Percentiles rank a stretch among this genome's conserved stretches.
phyloP scores from a whole-genome alignment of 2,888 invertebrate species.

The Zygogramma bicolorata region DNA sequence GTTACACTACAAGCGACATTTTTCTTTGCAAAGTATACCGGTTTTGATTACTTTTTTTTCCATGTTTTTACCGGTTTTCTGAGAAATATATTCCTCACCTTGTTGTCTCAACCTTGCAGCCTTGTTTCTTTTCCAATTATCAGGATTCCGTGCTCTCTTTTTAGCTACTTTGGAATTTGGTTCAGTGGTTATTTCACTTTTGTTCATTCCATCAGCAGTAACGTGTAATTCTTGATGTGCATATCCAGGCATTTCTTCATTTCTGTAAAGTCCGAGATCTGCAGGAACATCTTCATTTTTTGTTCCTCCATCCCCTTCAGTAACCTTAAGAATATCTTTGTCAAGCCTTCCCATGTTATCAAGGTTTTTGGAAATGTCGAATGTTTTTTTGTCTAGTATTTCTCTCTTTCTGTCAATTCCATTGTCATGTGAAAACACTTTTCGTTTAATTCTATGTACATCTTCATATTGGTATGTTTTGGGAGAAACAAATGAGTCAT shows the following conservation, averaged over 20 bases:
- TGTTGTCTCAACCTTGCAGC: background rate
- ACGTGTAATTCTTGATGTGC: background rate
- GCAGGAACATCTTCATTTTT: background rate
- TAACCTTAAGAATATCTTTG: background rate
- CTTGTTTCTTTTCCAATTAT: background rate
- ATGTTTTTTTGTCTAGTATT: background rate
- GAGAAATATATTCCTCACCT: background rate
- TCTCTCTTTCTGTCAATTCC: too few species aligned
- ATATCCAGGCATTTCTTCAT: too few species aligned
- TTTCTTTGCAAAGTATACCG: background rate
- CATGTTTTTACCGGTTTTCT: background rate
- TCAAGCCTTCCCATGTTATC: background rate
- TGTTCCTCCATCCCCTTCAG: background rate
- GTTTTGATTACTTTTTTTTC: background rate
- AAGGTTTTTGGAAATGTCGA: background rate
- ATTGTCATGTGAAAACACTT: too few species aligned
- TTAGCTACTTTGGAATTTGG: background rate
- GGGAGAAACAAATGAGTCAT: too few species aligned
- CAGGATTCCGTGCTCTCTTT: background rate
- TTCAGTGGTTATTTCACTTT: background rate
- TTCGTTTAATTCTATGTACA: too few species aligned
- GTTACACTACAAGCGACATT: too few species aligned
- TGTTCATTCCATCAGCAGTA: background rate
- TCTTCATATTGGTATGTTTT: too few species aligned
- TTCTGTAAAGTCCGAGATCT: too few species aligned